Evolutionary conservation across 2,888 invertebrate genomes (phyloP).

Genomic region (Hermodice carunculata): DNA sequence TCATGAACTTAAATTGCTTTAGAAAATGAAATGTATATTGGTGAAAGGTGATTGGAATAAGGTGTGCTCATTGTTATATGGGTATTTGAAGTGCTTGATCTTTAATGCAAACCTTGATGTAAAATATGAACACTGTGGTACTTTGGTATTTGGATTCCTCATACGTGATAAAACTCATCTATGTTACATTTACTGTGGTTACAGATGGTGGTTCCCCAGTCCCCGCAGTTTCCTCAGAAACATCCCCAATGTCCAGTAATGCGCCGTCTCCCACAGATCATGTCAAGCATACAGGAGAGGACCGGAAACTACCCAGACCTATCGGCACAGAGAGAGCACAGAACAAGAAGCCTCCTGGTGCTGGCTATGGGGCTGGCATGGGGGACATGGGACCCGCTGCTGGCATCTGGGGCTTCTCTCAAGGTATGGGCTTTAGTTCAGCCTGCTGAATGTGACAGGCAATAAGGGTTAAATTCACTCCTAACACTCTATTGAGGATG

Average conservation of each 20-base stretch:
- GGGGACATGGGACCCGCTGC: slow-evolving; percentile 13
- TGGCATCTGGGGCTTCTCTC: slow-evolving; percentile 19
- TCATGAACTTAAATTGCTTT: too few species aligned
- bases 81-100: too few species aligned
- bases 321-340: slow-evolving; percentile 69
- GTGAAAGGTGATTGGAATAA: too few species aligned
- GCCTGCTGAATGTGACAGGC: not conserved
- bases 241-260: slow-evolving; percentile 38
- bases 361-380: not conserved
- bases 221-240: slow-evolving; percentile 22
- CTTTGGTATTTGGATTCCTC: too few species aligned
- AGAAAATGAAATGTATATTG: too few species aligned
- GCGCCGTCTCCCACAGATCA: slow-evolving; percentile 41
- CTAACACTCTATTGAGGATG: not conserved
- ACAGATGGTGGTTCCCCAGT: slow-evolving; percentile 15
- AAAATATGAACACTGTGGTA: too few species aligned
- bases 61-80: too few species aligned
- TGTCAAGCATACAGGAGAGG: not conserved
- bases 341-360: slow-evolving; percentile 32
- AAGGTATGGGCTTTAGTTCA: not conserved
- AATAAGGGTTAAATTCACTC: not conserved
- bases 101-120: too few species aligned
- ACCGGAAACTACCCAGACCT: slow-evolving; percentile 45
- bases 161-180: too few species aligned
- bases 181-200: too few species aligned